phyloP scores from a whole-genome alignment of 2,888 invertebrate genomes.

The Melipona beecheii region DNA sequence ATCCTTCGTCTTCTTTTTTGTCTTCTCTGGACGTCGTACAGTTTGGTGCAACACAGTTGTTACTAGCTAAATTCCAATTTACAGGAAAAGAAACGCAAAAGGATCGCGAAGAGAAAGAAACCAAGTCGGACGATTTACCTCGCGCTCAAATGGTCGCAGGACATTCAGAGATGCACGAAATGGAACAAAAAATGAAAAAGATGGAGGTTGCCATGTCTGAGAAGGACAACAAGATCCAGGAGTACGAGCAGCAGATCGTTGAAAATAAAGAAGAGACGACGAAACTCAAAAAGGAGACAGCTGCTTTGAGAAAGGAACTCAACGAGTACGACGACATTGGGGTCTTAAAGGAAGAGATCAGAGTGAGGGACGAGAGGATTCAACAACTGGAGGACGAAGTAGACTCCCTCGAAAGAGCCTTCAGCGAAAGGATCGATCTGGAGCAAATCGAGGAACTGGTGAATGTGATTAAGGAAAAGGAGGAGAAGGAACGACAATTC shows the following conservation, averaged over 20 bases:
- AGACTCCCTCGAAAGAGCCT: constrained; percentile 78
- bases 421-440: constrained; percentile 77
- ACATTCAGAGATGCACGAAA: constrained; percentile 22
- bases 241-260: constrained; percentile 72
- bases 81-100: constrained; percentile 27
- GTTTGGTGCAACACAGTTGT: neutral
- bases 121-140: constrained; percentile 15
- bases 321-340: constrained; percentile 75
- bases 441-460: constrained; percentile 79
- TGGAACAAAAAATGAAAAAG: constrained; percentile 73
- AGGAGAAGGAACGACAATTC: constrained; percentile 86
- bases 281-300: constrained; percentile 67
- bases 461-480: constrained; percentile 76
- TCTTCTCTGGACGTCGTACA: neutral
- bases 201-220: constrained; percentile 75
- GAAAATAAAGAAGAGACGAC: constrained; percentile 73
- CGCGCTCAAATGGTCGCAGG: neutral
- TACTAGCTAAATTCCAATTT: neutral
- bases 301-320: constrained; percentile 71
- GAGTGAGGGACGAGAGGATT: constrained; percentile 74
- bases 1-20: neutral
- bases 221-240: constrained; percentile 75
- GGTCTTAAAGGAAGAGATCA: constrained; percentile 77
- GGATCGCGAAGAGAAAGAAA: constrained; percentile 29
- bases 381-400: constrained; percentile 77